Conservation (phyloP, 2,888 invertebrate genomes). For the Nephrotoma guestfalica region DNA sequence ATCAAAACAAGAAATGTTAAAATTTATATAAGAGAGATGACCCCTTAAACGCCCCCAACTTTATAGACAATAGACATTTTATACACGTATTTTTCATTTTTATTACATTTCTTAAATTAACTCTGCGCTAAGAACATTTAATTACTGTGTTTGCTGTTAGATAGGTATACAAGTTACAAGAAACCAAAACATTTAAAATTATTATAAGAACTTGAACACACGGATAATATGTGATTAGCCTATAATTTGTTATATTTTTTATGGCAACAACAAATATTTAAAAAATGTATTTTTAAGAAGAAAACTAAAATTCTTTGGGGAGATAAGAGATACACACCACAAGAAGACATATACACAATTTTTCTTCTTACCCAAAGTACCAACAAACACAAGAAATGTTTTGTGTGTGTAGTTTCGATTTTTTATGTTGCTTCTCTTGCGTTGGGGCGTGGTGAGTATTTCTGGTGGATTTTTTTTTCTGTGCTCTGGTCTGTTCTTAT, state of each 20-base stretch:
- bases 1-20: background rate
- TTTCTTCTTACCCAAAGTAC: background rate
- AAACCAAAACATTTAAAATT: background rate
- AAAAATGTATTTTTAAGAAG: background rate
- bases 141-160: background rate
- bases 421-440: background rate
- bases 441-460: background rate
- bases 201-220: background rate
- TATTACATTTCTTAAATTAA: background rate
- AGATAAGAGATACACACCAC: background rate
- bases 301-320: background rate
- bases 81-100: background rate
- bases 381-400: background rate
- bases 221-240: background rate
- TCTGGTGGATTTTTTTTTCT: background rate
- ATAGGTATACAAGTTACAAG: background rate
- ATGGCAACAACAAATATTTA: background rate
- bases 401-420: background rate
- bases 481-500: background rate
- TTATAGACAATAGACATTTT: background rate
- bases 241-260: background rate
- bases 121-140: background rate
- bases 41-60: background rate
- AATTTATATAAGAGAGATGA: background rate
- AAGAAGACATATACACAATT: background rate